Evolutionary conservation across 2,888 invertebrate species (phyloP).

Genomic region (Drosophila prolongata): DNA sequence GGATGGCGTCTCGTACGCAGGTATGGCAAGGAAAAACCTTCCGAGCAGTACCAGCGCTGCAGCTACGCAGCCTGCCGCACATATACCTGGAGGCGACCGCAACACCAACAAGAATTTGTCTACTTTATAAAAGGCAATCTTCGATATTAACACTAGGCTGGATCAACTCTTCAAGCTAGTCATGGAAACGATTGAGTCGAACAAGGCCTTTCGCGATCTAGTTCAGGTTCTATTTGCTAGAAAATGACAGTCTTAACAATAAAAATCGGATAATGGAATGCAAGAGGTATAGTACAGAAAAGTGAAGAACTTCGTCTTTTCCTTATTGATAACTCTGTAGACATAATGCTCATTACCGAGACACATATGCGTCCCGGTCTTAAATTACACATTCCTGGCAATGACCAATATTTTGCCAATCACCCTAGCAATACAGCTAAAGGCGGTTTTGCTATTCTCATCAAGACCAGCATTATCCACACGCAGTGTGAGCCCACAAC

Average conservation of each 20-base stretch:
- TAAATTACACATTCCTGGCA: neutral
- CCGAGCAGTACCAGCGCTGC: neutral
- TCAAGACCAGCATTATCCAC: neutral
- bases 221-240: conserved; percentile 3
- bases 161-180: conserved; percentile 4
- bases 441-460: neutral
- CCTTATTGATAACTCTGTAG: conserved; percentile 1
- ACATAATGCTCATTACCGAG: conserved; percentile 1
- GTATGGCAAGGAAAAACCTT: neutral
- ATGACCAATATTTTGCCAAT: conserved; percentile 2
- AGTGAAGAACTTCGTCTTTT: conserved; percentile 6
- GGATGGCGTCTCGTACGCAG: neutral
- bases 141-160: too few species aligned
- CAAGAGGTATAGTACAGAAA: neutral
- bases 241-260: neutral
- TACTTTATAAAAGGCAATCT: too few species aligned
- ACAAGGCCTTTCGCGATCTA: conserved; percentile 6
- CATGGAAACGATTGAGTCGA: conserved; percentile 2
- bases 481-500: neutral
- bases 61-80: neutral
- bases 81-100: neutral
- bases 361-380: conserved; percentile 1
- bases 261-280: conserved; percentile 14
- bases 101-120: neutral
- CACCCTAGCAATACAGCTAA: neutral